These are phyloP conservation scores for Sinocyclocheilus anophthalmus DNA, from an alignment of 2,113 vertebrate genomes.

Conservation along the genomic window DNA sequence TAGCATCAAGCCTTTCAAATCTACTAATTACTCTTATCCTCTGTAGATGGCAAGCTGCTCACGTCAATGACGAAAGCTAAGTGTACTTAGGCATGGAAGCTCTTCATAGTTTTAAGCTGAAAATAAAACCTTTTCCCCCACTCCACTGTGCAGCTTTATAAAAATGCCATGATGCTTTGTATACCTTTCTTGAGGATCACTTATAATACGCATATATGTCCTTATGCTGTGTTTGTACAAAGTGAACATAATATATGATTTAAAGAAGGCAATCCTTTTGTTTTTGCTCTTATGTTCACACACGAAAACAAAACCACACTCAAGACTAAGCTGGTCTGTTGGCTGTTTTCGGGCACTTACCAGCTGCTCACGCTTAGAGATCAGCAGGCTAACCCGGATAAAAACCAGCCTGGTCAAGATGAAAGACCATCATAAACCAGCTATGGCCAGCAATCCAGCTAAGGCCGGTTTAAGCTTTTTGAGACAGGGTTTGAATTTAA, in stretches of 20 bases:
- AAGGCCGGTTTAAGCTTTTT: neutral
- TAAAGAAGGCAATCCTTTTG: neutral
- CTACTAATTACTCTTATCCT: constrained; percentile 80
- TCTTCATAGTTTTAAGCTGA: neutral
- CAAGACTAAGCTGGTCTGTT: too few relatives aligned
- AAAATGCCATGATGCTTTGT: neutral
- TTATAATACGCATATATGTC: neutral
- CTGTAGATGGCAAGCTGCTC: constrained; percentile 78
- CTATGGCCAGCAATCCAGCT: neutral
- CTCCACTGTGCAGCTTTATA: neutral
- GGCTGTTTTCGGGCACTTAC: neutral
- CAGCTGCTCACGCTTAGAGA: neutral
- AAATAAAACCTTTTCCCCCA: too few relatives aligned
- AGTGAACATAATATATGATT: neutral
- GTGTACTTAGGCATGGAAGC: constrained; percentile 36
- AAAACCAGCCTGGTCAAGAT: neutral
- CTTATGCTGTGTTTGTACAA: neutral
- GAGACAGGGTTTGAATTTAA: neutral
- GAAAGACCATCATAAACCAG: neutral
- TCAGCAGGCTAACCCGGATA: neutral
- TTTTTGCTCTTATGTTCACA: neutral
- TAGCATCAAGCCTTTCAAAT: constrained; percentile 80
- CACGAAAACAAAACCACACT: neutral
- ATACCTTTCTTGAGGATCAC: neutral
- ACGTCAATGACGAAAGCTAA: constrained; percentile 71